Evolutionary conservation across 1,140 invertebrate genomes (phyloP), one percentile per base, ranked within the genome.

Genomic region (Theocolax elegans): DNA sequence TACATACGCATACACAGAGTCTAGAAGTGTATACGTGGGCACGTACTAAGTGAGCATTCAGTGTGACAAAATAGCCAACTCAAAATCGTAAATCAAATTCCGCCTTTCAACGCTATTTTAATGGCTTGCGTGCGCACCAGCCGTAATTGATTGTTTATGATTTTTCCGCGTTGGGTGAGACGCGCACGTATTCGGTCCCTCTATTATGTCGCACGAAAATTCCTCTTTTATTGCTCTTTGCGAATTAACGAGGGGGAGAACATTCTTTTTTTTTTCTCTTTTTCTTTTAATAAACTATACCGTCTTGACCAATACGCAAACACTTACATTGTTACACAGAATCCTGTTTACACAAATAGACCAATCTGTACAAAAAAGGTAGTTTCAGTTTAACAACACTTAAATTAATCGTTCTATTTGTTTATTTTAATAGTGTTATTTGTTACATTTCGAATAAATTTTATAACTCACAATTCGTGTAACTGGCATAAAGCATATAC

Each of bases 11-110:
- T 27, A 9, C 4, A 1, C 3, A 17, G 27, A 1, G n/a, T 3
- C 15, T n/a, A n/a, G n/a, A n/a, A n/a, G 1, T 29, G 27, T 29
- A 2, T 29, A 3, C 4, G 21, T 1, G 3, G 1, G 40, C n/a
- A 13, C 17, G 40, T 44, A 23, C 27, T 60, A 60, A 60, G 23
- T 15, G 13, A 15, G 35, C 31, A 38, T 42, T 21, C 8, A 19
- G 40, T 46, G 58, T 60, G 58, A 60, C 58, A 60, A 60, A 60
- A 60, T 46, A 60, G 23, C 15, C 23, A 60, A 60, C 38, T 31
- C 15, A 19, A 9, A 15, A 63, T 49, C 59, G 44, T 63, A 63
- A 63, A 63, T 63, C 59, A 63, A 63, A 63, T 25, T 9, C 3
- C 17, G 17, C 60, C 60, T 64, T 51, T 51, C 46, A 23, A 44